A percentile compares a stretch with the other conserved stretches of the same genome.
Evolutionary conservation across 2,113 vertebrate genomes (phyloP).

Genomic region (Pollimyrus isidori): DNA sequence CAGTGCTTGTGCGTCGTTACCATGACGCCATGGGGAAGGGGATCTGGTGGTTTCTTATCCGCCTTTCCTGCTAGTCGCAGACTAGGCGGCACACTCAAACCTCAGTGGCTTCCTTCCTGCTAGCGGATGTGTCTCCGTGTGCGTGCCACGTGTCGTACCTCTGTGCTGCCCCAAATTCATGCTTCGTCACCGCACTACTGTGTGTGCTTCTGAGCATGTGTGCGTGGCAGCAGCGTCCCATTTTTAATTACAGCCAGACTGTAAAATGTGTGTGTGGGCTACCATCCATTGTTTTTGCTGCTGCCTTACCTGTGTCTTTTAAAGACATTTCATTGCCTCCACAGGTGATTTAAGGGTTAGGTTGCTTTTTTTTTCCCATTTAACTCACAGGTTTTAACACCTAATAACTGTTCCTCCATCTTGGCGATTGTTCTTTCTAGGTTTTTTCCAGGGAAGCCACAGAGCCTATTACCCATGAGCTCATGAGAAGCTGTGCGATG

Average conservation of each 20-base stretch:
- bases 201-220: neutral
- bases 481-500: neutral
- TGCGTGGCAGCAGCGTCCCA: neutral
- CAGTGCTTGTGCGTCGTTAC: neutral
- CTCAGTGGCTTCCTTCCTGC: neutral
- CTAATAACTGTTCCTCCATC: neutral
- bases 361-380: neutral
- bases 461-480: neutral
- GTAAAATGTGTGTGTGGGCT: neutral
- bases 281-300: neutral
- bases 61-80: neutral
- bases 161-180: neutral
- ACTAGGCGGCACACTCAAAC: neutral
- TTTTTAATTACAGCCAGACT: neutral
- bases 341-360: neutral
- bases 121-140: neutral
- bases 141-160: too few relatives aligned
- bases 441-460: neutral
- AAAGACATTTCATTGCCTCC: neutral
- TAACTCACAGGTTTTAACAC: neutral
- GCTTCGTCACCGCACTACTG: neutral
- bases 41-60: neutral
- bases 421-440: neutral
- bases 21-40: neutral
- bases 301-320: neutral